phyloP scores from a whole-genome alignment of 2,113 vertebrate genomes.

The Cephalophus harveyi region DNA sequence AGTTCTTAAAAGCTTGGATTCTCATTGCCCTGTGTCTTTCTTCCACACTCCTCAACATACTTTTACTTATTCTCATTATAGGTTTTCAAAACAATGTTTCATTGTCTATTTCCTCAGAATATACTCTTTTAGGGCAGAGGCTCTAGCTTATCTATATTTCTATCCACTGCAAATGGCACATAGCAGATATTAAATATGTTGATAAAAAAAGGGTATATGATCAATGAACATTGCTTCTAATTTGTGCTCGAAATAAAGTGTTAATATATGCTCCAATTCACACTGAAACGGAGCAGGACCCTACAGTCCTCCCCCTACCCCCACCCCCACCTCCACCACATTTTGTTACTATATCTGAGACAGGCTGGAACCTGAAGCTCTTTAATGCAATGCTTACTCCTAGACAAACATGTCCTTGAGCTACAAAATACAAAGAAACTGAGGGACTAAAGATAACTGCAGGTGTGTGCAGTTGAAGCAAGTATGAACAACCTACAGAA shows the following conservation, averaged over 20 bases:
- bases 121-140: neutral
- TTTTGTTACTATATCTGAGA: neutral
- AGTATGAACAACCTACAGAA: neutral
- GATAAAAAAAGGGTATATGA: neutral
- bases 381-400: neutral
- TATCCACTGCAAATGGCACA: neutral
- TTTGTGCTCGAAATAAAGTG: neutral
- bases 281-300: neutral
- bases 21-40: neutral
- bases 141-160: neutral
- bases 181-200: neutral
- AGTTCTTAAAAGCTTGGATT: neutral
- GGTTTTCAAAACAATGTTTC: neutral
- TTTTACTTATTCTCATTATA: neutral
- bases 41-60: neutral
- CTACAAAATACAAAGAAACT: neutral
- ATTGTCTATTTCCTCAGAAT: neutral
- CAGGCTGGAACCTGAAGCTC: neutral
- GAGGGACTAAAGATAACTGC: neutral
- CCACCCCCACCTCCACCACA: no score
- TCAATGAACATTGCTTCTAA: neutral
- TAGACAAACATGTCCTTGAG: neutral
- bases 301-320: neutral
- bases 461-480: neutral
- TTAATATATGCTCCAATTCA: neutral